Conservation (phyloP, 2,797 vertebrate species). For the Erethizon dorsatum region DNA sequence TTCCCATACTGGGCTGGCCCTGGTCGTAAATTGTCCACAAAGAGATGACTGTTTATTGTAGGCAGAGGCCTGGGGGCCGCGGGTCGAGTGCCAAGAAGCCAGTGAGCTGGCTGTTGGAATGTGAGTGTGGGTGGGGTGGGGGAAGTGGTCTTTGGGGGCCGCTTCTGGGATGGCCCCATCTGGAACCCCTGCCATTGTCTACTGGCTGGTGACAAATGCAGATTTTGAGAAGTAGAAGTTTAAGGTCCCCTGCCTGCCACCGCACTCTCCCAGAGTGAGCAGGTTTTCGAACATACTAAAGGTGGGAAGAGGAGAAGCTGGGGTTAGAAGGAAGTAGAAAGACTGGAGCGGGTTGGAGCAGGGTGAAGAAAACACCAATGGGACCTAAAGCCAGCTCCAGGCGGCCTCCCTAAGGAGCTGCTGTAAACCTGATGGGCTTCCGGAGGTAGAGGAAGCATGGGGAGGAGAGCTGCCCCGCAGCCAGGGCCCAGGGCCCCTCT, state of each 20-base stretch:
- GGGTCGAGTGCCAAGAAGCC: conserved; percentile 48
- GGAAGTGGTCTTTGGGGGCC: conserved; percentile 33
- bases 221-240: neutral
- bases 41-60: conserved; percentile 74
- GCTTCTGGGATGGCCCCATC: neutral
- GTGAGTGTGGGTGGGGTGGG: conserved; percentile 71
- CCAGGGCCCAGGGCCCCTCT: neutral
- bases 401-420: neutral
- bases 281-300: neutral
- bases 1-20: conserved; percentile 49
- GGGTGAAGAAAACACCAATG: neutral
- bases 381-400: neutral
- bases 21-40: conserved; percentile 29
- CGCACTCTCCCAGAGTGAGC: neutral
- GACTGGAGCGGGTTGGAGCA: neutral
- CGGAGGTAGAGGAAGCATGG: neutral
- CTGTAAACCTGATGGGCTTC: neutral
- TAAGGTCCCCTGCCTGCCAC: neutral
- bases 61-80: conserved; percentile 61
- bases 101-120: conserved; percentile 81
- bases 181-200: conserved; percentile 28
- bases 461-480: neutral
- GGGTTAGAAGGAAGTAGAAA: neutral
- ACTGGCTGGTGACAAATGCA: neutral
- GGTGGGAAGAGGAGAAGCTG: neutral